Conservation (phyloP, 2,113 vertebrate species). For the Ammodramus savannarum region DNA sequence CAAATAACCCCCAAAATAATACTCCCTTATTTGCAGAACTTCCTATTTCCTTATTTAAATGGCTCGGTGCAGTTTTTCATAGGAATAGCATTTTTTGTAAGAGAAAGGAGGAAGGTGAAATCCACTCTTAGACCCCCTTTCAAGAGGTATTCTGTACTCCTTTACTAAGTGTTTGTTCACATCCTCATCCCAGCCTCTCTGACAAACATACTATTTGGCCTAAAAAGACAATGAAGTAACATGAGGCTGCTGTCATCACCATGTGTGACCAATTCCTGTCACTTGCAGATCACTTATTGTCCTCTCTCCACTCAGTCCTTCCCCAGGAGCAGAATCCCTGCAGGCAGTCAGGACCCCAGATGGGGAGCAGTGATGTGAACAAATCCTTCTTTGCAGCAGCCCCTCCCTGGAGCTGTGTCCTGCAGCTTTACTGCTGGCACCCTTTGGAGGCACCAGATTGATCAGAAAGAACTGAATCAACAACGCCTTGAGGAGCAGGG, state of each 20-base stretch:
- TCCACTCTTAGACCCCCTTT: background rate
- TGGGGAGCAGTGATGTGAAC: background rate
- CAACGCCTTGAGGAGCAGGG: background rate
- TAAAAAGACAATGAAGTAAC: background rate
- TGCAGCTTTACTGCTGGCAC: background rate
- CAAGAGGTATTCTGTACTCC: background rate
- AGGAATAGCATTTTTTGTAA: background rate
- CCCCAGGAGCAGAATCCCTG: background rate
- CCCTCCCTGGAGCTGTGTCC: background rate
- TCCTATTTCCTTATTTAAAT: background rate
- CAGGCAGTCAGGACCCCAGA: background rate
- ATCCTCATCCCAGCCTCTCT: background rate
- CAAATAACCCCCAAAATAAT: background rate
- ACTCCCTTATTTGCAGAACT: background rate
- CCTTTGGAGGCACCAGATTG: background rate
- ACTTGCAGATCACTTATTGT: background rate
- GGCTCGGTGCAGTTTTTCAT: background rate
- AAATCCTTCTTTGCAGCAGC: background rate
- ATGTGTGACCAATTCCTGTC: background rate
- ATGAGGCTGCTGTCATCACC: background rate
- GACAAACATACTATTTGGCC: background rate
- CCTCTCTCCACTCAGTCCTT: background rate
- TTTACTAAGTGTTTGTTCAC: background rate
- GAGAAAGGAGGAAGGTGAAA: background rate
- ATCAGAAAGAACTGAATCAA: background rate